A percentile compares a stretch with the other conserved stretches of the same genome.
Conservation (phyloP, 2,888 invertebrate genomes). For the Elmis aenea region DNA sequence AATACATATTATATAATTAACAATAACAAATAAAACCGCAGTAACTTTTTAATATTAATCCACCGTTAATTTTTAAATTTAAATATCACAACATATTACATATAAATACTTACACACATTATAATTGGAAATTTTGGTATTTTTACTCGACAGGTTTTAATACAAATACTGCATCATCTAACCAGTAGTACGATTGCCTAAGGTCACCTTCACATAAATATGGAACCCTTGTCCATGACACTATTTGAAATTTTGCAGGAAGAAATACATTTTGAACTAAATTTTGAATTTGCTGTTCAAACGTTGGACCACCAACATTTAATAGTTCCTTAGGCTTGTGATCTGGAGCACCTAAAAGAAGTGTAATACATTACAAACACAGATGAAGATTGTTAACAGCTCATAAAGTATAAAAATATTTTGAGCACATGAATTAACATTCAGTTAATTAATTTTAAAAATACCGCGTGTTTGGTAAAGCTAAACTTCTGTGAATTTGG, state of each 20-base stretch:
- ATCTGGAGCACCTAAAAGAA: slow-evolving; percentile 56
- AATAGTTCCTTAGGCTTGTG: slow-evolving; percentile 67
- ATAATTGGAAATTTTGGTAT: too few relatives aligned
- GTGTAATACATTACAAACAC: slow-evolving; percentile 3
- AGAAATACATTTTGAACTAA: slow-evolving; percentile 59
- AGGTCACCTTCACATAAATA: slow-evolving; percentile 97
- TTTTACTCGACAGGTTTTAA: slow-evolving; percentile 54
- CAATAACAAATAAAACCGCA: too few relatives aligned
- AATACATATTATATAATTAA: too few relatives aligned
- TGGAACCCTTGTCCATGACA: slow-evolving; percentile 85
- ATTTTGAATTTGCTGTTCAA: slow-evolving; percentile 76
- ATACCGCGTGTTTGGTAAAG: too few relatives aligned
- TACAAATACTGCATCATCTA: slow-evolving; percentile 86
- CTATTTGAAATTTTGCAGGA: slow-evolving; percentile 68
- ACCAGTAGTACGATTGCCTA: slow-evolving; percentile 84
- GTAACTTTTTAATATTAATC: too few relatives aligned
- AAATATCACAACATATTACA: too few relatives aligned
- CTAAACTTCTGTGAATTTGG: too few relatives aligned
- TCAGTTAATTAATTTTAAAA: too few relatives aligned
- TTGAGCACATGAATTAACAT: too few relatives aligned
- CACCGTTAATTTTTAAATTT: too few relatives aligned
- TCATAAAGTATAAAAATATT: too few relatives aligned
- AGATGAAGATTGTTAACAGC: not conserved
- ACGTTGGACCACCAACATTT: slow-evolving; percentile 60
- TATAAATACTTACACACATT: too few relatives aligned